Percentiles rank a stretch among this genome's conserved stretches.
Conservation (phyloP, 64 coral and sea anemone genomes). For the Actinia equina region DNA sequence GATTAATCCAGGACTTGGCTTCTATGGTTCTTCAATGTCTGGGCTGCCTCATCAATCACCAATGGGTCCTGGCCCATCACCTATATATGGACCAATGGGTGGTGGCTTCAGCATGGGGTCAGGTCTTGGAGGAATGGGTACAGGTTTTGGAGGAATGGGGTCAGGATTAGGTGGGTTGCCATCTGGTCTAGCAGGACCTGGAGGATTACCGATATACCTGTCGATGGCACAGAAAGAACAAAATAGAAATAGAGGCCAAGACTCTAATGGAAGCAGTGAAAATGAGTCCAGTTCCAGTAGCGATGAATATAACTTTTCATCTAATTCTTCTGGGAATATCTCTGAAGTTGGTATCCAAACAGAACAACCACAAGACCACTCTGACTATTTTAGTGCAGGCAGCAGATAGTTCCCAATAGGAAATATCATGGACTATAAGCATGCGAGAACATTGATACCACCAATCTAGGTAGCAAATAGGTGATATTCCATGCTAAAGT, state of each 20-base stretch:
- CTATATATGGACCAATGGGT: not conserved
- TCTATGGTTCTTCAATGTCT: not conserved
- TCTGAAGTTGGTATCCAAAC: conserved; percentile 24
- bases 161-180: not conserved
- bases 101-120: not conserved
- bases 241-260: conserved; percentile 2
- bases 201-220: conserved; percentile 4
- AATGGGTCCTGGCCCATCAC: not conserved
- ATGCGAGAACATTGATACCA: no score
- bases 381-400: conserved; percentile 6
- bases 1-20: not conserved
- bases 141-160: not conserved
- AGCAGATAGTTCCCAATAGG: not conserved
- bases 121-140: not conserved
- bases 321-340: not conserved
- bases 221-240: conserved; percentile 18
- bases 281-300: conserved; percentile 14
- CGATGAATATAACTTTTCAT: conserved; percentile 15
- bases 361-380: not conserved
- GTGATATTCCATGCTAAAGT: no score
- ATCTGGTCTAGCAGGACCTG: not conserved
- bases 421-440: no score
- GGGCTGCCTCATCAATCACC: not conserved
- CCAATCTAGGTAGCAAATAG: no score
- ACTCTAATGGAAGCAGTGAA: conserved; percentile 19